Percentiles rank a stretch among this genome's conserved stretches.
Conservation (phyloP, 1,140 invertebrate genomes). For the Arion vulgaris region DNA sequence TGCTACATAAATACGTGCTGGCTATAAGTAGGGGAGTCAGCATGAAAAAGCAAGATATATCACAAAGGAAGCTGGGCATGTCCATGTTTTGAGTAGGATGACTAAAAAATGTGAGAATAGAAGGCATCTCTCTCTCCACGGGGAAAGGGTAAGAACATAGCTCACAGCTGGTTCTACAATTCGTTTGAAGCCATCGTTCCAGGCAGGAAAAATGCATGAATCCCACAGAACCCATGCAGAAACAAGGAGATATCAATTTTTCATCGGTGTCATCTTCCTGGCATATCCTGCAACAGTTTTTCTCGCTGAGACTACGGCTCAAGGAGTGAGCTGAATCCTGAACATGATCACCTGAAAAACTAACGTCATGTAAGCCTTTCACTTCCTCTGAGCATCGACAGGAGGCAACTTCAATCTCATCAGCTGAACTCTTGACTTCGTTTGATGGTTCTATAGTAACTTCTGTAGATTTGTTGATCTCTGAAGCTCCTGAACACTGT, state of each 20-base stretch:
- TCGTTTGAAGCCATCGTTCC: constrained; percentile 79
- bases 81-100: constrained; percentile 16
- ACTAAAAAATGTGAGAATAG: background rate
- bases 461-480: background rate
- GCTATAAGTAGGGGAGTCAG: constrained; percentile 17
- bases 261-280: constrained; percentile 74
- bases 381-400: background rate
- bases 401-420: background rate
- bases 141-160: constrained; percentile 76
- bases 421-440: background rate
- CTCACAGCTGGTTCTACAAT: constrained; percentile 76
- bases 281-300: constrained; percentile 68
- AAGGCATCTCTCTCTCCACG: constrained; percentile 54
- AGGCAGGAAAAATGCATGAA: constrained; percentile 80
- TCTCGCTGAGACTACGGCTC: background rate
- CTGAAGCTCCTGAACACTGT: background rate
- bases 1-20: constrained; percentile 27
- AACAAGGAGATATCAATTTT: constrained; percentile 76
- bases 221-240: constrained; percentile 80
- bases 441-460: background rate
- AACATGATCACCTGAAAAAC: no score
- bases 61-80: constrained; percentile 9
- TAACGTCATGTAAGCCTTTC: background rate
- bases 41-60: constrained; percentile 12
- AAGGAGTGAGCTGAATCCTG: background rate